A percentile compares a stretch with the other conserved stretches of the same genome.
Evolutionary conservation across 2,797 vertebrate genomes (phyloP).

Genomic region (Lutjanus campechanus): DNA sequence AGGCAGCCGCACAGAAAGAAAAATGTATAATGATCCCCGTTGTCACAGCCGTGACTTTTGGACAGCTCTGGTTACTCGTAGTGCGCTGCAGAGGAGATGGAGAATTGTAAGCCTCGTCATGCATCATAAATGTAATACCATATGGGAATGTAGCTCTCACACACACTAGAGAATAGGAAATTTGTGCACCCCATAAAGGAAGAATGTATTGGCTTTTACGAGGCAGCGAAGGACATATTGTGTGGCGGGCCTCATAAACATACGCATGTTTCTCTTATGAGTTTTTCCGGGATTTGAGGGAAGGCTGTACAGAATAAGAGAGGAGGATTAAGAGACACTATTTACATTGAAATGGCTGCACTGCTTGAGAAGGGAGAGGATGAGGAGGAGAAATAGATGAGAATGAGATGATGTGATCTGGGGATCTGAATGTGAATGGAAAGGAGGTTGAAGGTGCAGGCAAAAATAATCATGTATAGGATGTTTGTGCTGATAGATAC

Average conservation of each 20-base stretch:
- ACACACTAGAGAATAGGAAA: constrained; percentile 63
- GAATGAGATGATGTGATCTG: constrained; percentile 65
- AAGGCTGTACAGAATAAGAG: constrained; percentile 49
- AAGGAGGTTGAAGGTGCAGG: constrained; percentile 67
- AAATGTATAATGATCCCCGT: constrained; percentile 73
- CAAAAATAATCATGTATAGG: constrained; percentile 72
- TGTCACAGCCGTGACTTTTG: constrained; percentile 77
- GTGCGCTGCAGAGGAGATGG: constrained; percentile 64
- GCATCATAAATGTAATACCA: constrained; percentile 78
- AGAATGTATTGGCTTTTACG: constrained; percentile 64
- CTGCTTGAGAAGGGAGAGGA: constrained; percentile 46
- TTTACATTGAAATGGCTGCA: constrained; percentile 69
- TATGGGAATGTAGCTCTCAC: constrained; percentile 63
- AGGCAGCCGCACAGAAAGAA: constrained; percentile 60
- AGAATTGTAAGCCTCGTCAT: constrained; percentile 72
- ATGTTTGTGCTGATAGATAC: constrained; percentile 75
- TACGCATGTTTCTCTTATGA: constrained; percentile 64
- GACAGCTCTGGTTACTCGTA: constrained; percentile 71
- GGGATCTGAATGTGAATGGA: constrained; percentile 71
- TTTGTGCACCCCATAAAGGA: constrained; percentile 58
- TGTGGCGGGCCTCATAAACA: constrained; percentile 70
- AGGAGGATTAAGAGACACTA: constrained; percentile 64
- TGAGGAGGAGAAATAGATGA: constrained; percentile 55
- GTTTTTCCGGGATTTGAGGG: constrained; percentile 57
- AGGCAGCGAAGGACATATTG: constrained; percentile 63